These are phyloP conservation scores for Bubalus kerabau DNA, from an alignment of 2,113 vertebrate species.

Conservation along the genomic window DNA sequence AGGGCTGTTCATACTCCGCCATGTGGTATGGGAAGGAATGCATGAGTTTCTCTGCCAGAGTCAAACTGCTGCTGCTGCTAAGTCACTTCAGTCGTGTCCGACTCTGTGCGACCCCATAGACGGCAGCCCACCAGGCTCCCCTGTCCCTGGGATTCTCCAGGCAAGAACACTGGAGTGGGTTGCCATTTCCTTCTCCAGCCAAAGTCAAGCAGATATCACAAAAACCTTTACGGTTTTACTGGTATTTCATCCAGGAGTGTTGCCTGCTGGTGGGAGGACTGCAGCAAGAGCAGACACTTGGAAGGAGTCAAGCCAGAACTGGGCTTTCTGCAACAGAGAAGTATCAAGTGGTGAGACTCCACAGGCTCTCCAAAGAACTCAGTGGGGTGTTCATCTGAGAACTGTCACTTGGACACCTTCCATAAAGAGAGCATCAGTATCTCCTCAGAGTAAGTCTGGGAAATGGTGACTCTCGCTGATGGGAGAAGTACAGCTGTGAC, in stretches of 20 bases:
- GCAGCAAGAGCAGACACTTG: neutral
- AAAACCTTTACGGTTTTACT: neutral
- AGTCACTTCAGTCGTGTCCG: fast-evolving
- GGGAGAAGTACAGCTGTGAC: neutral
- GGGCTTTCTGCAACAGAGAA: neutral
- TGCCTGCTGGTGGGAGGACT: neutral
- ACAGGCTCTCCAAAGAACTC: neutral
- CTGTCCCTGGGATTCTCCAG: neutral
- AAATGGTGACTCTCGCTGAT: neutral
- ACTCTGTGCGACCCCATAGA: too few relatives aligned
- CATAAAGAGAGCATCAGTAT: neutral
- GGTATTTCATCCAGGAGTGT: neutral
- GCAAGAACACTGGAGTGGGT: neutral
- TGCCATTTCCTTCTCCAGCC: neutral
- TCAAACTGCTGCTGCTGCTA: neutral
- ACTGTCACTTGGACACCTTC: neutral
- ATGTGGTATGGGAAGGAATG: neutral
- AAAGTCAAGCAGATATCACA: neutral
- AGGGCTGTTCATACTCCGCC: neutral
- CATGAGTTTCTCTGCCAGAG: neutral
- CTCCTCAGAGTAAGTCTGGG: neutral
- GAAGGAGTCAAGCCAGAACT: neutral
- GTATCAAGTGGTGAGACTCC: neutral
- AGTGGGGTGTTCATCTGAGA: neutral
- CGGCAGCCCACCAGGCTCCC: neutral